Conservation (phyloP, 2,113 vertebrate species). For the Corythornis madagascariensis region DNA sequence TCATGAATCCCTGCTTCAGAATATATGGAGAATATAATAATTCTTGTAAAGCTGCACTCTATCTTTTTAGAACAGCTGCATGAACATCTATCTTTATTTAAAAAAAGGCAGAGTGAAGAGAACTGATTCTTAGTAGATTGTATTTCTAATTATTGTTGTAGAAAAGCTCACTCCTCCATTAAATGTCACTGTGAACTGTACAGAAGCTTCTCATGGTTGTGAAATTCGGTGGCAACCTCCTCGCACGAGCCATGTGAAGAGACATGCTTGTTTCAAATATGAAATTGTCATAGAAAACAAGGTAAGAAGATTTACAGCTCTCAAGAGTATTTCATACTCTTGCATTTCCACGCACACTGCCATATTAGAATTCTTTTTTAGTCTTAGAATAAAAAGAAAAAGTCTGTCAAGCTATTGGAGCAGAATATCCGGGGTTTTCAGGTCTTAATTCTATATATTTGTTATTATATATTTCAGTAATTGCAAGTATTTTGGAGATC, state of each 20-base stretch:
- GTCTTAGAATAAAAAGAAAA: not conserved
- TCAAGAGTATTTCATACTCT: not conserved
- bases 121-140: not conserved
- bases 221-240: constrained; percentile 36
- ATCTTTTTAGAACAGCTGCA: not conserved
- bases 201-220: not conserved
- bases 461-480: not conserved
- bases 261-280: not conserved
- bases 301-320: constrained; percentile 18
- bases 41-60: not conserved
- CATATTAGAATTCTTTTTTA: too few relatives aligned
- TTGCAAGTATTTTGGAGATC: not conserved
- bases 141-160: not conserved
- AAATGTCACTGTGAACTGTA: constrained; percentile 50
- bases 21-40: not conserved
- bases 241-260: not conserved
- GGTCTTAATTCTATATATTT: not conserved
- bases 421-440: not conserved
- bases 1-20: not conserved
- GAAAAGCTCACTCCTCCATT: constrained; percentile 56
- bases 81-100: not conserved
- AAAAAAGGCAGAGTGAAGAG: not conserved
- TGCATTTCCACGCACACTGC: not conserved
- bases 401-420: not conserved
- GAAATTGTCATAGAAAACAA: constrained; percentile 37